Base-by-base conservation (phyloP, 2,113 vertebrate species). In the Charina bottae region DNA sequence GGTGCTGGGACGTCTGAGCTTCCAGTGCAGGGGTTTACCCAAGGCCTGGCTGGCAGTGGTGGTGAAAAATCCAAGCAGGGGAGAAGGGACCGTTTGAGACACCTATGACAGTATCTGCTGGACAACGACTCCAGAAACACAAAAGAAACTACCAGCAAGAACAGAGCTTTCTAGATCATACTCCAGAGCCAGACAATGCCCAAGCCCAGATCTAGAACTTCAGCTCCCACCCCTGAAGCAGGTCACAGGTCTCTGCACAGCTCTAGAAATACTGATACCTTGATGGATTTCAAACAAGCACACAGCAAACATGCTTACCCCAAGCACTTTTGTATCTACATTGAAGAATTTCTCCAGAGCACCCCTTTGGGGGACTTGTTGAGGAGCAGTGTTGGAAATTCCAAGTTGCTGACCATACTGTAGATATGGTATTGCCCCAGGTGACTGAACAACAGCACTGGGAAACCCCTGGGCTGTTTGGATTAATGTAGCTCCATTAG, bases 271-370 rank as follows among this genome's bases (percentile, higher is more conserved):
- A 56, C 17, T 12, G 33, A 56, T 15, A 56, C 17, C 85, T 33
- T 33, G 19, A 87, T 33, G 54, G n/a, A 19, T 1, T 33, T 56
- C 53, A n/a, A 33, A 55, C 56, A 54, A 37, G 11, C 23, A 90
- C 15, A 37, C 12, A n/a, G 28, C 9, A 6, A 33, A 49, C 37
- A 10, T 6, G 64, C 83, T 87, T 86, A 91, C 90, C 84, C 90
- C 90, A 49, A 91, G 84, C 55, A 62, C 86, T 62, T 91, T 91
- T 49, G 60, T 55, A 28, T 91, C 84, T 2, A 55, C 49, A 9
- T 87, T 72, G 60, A 91, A 10, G 9, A 91, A 53, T 72, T 86
- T 86, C 49, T 54, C 46, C 46, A 86, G 3, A 54, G 3, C 1
- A 2, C 28, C 21, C 28, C 4, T 28, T 26, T 17, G 56, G 6